A percentile compares a stretch with the other conserved stretches of the same genome.
phyloP scores from a whole-genome alignment of 2,888 invertebrate species.

The Thera britannica region DNA sequence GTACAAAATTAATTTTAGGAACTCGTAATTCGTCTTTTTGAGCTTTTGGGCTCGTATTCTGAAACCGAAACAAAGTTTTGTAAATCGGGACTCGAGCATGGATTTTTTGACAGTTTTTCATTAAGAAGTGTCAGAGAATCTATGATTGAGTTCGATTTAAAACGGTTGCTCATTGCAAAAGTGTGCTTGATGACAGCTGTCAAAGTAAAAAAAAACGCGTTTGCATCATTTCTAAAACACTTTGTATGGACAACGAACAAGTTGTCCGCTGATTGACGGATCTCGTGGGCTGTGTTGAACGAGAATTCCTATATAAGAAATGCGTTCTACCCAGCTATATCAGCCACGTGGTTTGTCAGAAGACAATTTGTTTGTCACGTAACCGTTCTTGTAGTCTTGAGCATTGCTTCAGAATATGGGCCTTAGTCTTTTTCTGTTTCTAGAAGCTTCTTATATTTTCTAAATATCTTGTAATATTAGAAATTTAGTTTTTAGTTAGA shows the following conservation, averaged over 20 bases:
- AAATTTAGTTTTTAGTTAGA: background rate
- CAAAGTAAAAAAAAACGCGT: background rate
- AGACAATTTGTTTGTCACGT: no score
- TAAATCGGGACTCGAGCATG: no score
- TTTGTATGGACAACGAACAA: background rate
- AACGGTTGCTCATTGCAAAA: background rate
- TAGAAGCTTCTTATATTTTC: conserved; percentile 3
- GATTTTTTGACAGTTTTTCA: background rate
- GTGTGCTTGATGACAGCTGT: background rate
- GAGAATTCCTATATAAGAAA: no score
- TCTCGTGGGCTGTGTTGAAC: no score
- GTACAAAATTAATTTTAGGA: conserved; percentile 24
- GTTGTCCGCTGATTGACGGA: no score
- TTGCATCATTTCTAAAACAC: background rate
- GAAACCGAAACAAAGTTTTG: background rate
- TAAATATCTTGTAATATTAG: conserved; percentile 1
- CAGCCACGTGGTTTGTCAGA: no score
- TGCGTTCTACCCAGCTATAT: no score
- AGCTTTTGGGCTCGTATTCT: background rate
- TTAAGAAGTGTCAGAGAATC: background rate
- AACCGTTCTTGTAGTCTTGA: background rate
- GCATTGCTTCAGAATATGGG: background rate
- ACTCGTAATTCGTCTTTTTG: background rate
- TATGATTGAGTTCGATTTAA: background rate
- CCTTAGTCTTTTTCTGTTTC: conserved; percentile 4